phyloP scores from a whole-genome alignment of 2,797 vertebrate genomes.

The Cryptoprocta ferox region DNA sequence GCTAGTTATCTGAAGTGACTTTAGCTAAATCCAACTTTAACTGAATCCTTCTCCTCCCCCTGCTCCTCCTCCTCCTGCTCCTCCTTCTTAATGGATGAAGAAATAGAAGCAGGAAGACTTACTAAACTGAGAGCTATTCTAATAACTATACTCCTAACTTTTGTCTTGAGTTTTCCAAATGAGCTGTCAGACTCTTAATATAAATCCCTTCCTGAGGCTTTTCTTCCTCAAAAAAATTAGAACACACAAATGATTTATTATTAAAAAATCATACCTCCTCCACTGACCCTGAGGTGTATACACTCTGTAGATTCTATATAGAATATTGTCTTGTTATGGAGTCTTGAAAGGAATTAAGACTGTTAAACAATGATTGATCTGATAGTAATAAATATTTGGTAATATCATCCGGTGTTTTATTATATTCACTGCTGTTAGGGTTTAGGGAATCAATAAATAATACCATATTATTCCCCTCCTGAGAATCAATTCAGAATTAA shows the following conservation, averaged over 20 bases:
- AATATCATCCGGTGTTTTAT: conserved; percentile 51
- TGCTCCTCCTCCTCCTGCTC: background rate
- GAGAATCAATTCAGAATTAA: conserved; percentile 64
- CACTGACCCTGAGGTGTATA: background rate
- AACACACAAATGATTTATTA: conserved; percentile 46
- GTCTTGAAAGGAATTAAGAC: conserved; percentile 26
- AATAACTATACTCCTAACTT: background rate
- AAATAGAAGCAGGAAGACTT: background rate
- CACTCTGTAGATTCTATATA: background rate
- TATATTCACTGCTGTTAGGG: conserved; percentile 29
- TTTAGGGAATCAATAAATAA: conserved; percentile 63
- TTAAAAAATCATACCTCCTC: background rate
- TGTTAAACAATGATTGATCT: conserved; percentile 43
- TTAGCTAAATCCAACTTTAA: background rate
- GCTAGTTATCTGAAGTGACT: background rate
- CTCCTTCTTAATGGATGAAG: background rate
- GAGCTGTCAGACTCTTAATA: conserved; percentile 22
- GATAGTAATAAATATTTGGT: conserved; percentile 44
- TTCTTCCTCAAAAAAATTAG: background rate
- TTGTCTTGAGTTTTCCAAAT: conserved; percentile 22
- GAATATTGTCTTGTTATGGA: conserved; percentile 10
- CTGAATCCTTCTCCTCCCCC: background rate
- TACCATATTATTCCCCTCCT: background rate
- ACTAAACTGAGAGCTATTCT: background rate
- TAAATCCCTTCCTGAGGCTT: conserved; percentile 25